These are phyloP conservation scores for Loriculus beryllinus DNA, from an alignment of 2,797 vertebrate species.

Conservation along the genomic window DNA sequence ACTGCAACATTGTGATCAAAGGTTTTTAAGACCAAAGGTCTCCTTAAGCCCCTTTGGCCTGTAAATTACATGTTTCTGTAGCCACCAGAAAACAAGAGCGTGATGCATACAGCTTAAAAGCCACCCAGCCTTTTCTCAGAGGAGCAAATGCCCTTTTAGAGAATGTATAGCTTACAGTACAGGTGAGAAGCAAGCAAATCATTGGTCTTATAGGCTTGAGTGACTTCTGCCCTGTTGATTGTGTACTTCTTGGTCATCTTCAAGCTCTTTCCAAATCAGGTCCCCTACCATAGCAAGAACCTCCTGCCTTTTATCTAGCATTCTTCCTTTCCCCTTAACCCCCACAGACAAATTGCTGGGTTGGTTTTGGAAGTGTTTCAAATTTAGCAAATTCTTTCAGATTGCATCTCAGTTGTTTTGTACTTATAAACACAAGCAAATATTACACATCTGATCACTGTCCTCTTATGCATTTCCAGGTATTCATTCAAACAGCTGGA, in stretches of 20 bases:
- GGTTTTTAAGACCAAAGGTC: neutral
- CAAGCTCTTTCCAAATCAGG: neutral
- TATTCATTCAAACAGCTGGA: neutral
- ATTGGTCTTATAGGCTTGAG: neutral
- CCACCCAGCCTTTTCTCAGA: neutral
- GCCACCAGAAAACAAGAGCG: neutral
- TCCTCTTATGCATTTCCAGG: neutral
- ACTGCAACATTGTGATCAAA: neutral
- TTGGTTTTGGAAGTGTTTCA: neutral
- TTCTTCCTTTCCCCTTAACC: neutral
- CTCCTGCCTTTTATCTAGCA: neutral
- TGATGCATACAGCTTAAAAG: neutral
- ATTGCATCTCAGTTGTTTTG: neutral
- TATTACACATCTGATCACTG: neutral
- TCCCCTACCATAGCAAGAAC: neutral
- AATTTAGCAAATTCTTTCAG: neutral
- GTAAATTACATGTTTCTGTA: neutral
- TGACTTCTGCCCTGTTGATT: fast-evolving
- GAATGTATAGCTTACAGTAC: neutral
- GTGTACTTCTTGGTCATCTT: neutral
- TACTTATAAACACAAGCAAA: neutral
- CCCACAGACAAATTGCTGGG: neutral
- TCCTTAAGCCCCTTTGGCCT: neutral
- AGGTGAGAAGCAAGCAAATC: neutral
- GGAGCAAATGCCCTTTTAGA: neutral